These are phyloP conservation scores for Phoxinus dragarum DNA, from an alignment of 2,797 vertebrate genomes.

Conservation along the genomic window DNA sequence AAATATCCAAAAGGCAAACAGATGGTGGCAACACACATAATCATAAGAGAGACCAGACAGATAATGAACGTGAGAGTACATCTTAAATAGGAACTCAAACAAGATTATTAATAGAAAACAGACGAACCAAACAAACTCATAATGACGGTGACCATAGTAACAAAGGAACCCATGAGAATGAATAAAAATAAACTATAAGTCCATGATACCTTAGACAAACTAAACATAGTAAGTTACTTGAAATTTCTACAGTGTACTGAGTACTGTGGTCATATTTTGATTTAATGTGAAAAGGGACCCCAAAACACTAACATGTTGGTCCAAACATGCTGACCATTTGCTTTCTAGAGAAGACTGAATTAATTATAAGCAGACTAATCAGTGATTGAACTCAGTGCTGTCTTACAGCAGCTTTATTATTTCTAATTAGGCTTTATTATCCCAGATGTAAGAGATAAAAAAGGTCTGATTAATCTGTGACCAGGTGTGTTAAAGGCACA, in stretches of 20 bases:
- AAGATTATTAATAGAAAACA: no score
- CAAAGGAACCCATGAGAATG: no score
- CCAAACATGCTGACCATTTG: background rate
- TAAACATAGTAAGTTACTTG: background rate
- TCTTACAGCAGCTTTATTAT: background rate
- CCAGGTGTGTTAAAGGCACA: background rate
- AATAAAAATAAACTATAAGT: no score
- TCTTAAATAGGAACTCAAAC: no score
- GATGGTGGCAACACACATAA: no score
- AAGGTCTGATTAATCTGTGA: constrained; percentile 4
- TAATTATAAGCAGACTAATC: background rate
- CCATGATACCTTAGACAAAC: no score
- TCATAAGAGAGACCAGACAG: no score
- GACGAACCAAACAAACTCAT: no score
- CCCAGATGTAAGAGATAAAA: background rate
- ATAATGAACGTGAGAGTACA: no score
- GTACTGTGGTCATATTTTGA: background rate
- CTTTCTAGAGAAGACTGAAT: background rate
- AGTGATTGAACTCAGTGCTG: background rate
- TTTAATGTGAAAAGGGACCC: background rate
- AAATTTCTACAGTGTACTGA: background rate
- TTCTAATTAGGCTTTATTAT: constrained; percentile 7
- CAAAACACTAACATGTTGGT: background rate
- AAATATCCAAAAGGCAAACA: no score
- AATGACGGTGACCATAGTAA: no score